Evolutionary conservation across 2,113 vertebrate species (phyloP).

Genomic region (Rhinichthys klamathensis): DNA sequence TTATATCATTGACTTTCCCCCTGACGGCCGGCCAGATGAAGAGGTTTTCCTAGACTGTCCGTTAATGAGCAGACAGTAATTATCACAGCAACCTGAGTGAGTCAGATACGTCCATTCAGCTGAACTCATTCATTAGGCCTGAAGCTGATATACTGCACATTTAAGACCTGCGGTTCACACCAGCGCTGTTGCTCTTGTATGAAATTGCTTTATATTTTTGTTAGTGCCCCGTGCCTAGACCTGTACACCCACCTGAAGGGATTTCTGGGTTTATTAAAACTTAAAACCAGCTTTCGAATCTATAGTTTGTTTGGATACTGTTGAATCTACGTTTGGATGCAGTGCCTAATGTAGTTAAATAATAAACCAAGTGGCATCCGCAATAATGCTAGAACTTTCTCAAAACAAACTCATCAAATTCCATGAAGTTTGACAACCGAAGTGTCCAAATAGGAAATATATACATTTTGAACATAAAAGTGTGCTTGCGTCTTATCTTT

Average conservation of each 20-base stretch:
- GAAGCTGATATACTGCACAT: slow-evolving; percentile 33
- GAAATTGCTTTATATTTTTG: not conserved
- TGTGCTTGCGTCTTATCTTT: not conserved
- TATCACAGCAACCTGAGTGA: slow-evolving; percentile 41
- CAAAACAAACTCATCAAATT: not conserved
- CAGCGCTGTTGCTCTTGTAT: not conserved
- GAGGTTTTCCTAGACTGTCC: slow-evolving; percentile 29
- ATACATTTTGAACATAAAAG: not conserved
- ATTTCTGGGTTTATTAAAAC: not conserved
- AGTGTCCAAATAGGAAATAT: not conserved
- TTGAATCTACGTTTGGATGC: not conserved
- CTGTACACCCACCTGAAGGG: not conserved
- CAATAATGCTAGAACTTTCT: not conserved
- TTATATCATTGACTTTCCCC: slow-evolving; percentile 57
- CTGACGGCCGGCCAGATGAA: slow-evolving; percentile 48
- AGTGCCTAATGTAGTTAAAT: not conserved
- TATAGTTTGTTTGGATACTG: not conserved
- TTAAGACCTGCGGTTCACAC: slow-evolving; percentile 13
- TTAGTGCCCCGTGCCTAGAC: not conserved
- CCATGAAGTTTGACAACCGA: not conserved
- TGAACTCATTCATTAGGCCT: slow-evolving; percentile 39
- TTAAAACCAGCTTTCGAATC: not conserved
- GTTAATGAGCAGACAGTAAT: slow-evolving; percentile 54
- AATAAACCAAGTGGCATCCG: not conserved
- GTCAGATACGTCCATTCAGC: slow-evolving; percentile 16